Percentiles rank a stretch among this genome's conserved stretches.
Evolutionary conservation across 2,113 vertebrate species (phyloP).

Genomic region (Istiophorus platypterus): DNA sequence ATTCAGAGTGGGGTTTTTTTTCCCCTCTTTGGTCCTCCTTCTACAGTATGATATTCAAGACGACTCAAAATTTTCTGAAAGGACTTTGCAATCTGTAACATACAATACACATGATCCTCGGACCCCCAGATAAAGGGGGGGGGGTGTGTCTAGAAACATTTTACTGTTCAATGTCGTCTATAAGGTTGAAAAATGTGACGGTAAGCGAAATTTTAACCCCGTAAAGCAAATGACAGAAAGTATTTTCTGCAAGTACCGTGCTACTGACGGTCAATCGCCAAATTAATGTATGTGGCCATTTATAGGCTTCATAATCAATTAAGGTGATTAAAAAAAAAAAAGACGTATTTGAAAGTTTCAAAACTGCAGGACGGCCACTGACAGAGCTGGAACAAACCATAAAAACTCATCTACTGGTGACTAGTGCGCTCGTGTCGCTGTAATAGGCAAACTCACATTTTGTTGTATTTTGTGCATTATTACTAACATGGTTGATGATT

Average conservation of each 20-base stretch:
- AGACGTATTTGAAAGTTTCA: neutral
- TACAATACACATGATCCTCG: neutral
- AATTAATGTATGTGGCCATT: neutral
- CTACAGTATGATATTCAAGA: neutral
- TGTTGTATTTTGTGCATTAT: neutral
- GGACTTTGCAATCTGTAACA: neutral
- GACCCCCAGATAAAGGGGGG: too few species aligned
- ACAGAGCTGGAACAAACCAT: neutral
- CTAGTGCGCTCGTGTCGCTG: neutral
- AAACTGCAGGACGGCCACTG: neutral
- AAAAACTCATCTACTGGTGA: neutral
- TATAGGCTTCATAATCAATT: neutral
- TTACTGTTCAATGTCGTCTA: too few species aligned
- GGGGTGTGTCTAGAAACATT: neutral
- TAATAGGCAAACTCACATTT: neutral
- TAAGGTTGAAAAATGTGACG: too few species aligned
- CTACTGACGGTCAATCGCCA: neutral
- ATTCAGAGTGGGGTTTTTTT: too few species aligned
- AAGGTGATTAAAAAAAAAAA: neutral
- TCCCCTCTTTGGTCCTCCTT: constrained; percentile 20
- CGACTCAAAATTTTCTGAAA: neutral
- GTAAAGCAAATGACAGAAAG: too few species aligned
- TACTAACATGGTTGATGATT: neutral
- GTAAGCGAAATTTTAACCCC: neutral
- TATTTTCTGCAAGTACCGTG: neutral